Conservation (phyloP, 2,888 invertebrate species). For the Tortrix viridana region DNA sequence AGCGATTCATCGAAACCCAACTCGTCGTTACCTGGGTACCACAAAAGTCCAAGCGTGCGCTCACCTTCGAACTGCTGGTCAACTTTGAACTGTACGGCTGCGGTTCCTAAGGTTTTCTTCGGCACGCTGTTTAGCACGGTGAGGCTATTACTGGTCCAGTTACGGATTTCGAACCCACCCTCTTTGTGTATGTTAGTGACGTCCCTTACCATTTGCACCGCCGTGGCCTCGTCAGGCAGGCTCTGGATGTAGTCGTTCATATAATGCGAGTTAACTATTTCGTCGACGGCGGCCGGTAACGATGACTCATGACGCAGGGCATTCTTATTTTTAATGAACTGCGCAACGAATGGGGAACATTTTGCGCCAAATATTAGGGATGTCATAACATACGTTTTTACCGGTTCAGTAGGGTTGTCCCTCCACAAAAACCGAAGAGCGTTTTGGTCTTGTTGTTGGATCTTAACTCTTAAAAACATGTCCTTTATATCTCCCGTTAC, state of each 20-base stretch:
- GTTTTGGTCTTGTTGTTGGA: too few relatives aligned
- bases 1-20: slow-evolving; percentile 12
- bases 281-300: slow-evolving; percentile 1
- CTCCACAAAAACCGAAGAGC: too few relatives aligned
- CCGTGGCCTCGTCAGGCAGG: slow-evolving; percentile 27
- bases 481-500: slow-evolving; percentile 49
- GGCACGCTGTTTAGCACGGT: slow-evolving; percentile 40
- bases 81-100: slow-evolving; percentile 42
- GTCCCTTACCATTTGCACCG: slow-evolving; percentile 36
- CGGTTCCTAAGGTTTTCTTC: slow-evolving; percentile 35
- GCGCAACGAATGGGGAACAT: slow-evolving; percentile 8
- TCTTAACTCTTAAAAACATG: slow-evolving; percentile 33
- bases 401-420: not conserved
- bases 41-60: slow-evolving; percentile 11
- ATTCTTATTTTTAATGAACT: slow-evolving; percentile 40
- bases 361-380: slow-evolving; percentile 42
- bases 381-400: slow-evolving; percentile 39
- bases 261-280: slow-evolving; percentile 2
- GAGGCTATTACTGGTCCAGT: slow-evolving; percentile 44
- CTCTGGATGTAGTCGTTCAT: slow-evolving; percentile 4
- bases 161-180: slow-evolving; percentile 46
- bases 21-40: slow-evolving; percentile 17
- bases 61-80: slow-evolving; percentile 8
- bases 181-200: slow-evolving; percentile 39
- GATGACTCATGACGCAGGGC: slow-evolving; percentile 26